Conservation (phyloP, 1,140 invertebrate species). For the Eumaeus atala region DNA sequence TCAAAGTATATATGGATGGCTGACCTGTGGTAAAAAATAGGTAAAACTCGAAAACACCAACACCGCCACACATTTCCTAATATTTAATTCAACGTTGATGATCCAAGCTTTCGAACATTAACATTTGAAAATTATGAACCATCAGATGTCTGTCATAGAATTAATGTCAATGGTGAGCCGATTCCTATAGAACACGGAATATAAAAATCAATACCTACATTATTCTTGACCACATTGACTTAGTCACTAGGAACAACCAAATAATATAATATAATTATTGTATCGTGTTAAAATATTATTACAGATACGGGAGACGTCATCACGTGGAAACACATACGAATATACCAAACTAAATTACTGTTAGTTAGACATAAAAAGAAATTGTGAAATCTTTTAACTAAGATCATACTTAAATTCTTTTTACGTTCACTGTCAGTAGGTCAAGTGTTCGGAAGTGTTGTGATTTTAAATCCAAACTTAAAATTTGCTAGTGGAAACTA, state of each 20-base stretch:
- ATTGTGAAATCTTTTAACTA: neutral
- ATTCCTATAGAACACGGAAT: neutral
- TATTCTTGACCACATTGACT: no score
- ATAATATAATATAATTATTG: neutral
- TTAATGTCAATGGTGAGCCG: neutral
- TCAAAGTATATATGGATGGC: no score
- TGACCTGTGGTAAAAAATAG: no score
- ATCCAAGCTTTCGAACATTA: no score
- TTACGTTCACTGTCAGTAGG: neutral
- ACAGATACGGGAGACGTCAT: neutral
- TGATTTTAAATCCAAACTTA: neutral
- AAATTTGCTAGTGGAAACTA: no score
- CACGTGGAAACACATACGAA: neutral
- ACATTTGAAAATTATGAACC: no score
- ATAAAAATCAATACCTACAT: no score
- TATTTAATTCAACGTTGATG: no score
- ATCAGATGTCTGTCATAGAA: no score
- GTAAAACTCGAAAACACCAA: no score
- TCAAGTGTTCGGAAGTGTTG: neutral
- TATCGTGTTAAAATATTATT: neutral
- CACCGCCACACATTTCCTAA: no score
- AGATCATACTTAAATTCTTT: neutral
- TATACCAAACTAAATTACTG: neutral
- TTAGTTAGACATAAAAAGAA: neutral
- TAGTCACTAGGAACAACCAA: neutral